These are phyloP conservation scores for Eira barbara DNA, from an alignment of 2,113 vertebrate species.

Conservation along the genomic window DNA sequence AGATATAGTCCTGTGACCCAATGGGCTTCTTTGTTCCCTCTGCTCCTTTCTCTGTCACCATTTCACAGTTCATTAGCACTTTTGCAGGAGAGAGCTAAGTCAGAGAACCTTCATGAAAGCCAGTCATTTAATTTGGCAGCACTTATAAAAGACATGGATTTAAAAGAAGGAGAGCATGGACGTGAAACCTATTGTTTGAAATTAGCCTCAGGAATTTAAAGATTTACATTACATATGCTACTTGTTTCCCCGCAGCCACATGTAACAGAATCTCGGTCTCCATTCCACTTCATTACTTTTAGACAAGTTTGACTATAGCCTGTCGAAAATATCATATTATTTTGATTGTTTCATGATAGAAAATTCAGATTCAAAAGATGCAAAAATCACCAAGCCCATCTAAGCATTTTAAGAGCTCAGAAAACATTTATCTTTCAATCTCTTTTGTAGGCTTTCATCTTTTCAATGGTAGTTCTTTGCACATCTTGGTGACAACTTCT, in stretches of 20 bases:
- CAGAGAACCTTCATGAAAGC: background rate
- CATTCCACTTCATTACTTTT: background rate
- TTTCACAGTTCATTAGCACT: background rate
- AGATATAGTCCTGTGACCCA: background rate
- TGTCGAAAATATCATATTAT: conserved; percentile 33
- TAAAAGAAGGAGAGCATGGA: background rate
- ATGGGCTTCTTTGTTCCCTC: background rate
- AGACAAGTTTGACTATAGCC: background rate
- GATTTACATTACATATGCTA: background rate
- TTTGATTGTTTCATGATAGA: background rate
- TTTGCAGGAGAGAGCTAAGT: background rate
- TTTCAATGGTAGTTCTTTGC: conserved; percentile 8
- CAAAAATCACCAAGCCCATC: background rate
- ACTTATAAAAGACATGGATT: background rate
- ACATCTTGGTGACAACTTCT: background rate
- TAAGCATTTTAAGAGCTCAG: background rate
- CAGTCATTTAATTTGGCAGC: background rate
- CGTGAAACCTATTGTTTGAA: background rate
- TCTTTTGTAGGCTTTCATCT: background rate
- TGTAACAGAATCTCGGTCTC: background rate
- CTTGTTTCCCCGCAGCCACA: background rate
- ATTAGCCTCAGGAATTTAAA: background rate
- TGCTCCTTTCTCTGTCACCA: background rate
- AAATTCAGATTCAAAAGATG: background rate
- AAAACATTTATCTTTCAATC: background rate